Base-by-base conservation (phyloP, 1,140 invertebrate species). In the Drosophila watanabei region DNA sequence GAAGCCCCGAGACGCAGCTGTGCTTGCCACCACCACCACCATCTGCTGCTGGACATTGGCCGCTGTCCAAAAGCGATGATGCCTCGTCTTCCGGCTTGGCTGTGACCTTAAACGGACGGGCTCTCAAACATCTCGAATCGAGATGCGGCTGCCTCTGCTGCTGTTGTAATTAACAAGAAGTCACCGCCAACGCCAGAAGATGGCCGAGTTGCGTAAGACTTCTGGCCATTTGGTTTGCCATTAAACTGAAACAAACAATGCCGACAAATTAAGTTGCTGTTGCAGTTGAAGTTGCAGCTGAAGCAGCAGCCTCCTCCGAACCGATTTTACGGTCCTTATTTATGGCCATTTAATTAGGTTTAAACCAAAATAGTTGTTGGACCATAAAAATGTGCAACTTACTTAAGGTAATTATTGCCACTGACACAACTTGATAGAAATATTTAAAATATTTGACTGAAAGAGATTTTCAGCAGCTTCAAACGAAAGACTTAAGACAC, bases 151-250 rank as follows among this genome's bases (percentile, higher is more conserved):
- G 51, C 64, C 77, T 63, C 63, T n/a, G n/a, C n/a, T n/a, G n/a
- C n/a, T n/a, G 69, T 65, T 88, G 81, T 89, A 88, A 88, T 88
- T 88, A 88, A 88, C 69, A 60, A 73, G 69, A 79, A 79, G 58
- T 66, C 63, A 56, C 48, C 51, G 76, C 28, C 61, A 58, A 24
- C 33, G 14, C 33, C 54, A 39, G 32, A 66, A 63, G 63, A 66
- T 66, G 58, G 58, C 63, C 28, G 8, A 28, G 60, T 88, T 89
- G 59, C 59, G 77, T 64, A 89, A 88, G 45, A 59, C 43, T 79
- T 79, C 65, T 79, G 52, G 70, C 16, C 43, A 20, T 18, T 73
- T 32, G 52, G 52, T 43, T 30, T 58, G 28, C 45, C 33, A 72
- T 57, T 54, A 57, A 39, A 57, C 52, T n/a, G 54, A 39, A 57